Conservation (phyloP, 2,113 vertebrate species). For the Lutjanus erythropterus region DNA sequence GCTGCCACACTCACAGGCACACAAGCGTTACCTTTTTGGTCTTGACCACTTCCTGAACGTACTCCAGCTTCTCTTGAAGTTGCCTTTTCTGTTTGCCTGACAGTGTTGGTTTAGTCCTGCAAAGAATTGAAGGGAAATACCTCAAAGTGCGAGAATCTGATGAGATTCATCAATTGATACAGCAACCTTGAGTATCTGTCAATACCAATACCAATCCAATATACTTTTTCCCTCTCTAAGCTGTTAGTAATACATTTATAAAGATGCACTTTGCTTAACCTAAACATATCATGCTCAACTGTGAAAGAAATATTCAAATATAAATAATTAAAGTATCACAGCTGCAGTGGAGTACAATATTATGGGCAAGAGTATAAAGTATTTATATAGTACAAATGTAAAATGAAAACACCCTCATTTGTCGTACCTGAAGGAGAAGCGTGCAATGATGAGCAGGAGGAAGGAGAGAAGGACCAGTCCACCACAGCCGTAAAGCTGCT, state of each 20-base stretch:
- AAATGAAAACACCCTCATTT: too few species aligned
- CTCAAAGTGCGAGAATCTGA: neutral
- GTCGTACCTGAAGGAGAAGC: conserved; percentile 83
- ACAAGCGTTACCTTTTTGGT: conserved; percentile 83
- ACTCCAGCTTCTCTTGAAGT: conserved; percentile 85
- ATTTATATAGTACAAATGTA: too few species aligned
- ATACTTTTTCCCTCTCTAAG: too few species aligned
- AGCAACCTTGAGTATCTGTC: too few species aligned
- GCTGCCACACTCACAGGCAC: neutral
- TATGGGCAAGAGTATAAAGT: too few species aligned
- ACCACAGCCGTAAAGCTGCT: conserved; percentile 78
- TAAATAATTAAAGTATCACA: too few species aligned
- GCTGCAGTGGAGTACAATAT: too few species aligned
- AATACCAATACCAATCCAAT: too few species aligned
- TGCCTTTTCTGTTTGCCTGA: conserved; percentile 86
- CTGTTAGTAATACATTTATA: too few species aligned
- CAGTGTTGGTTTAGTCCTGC: conserved; percentile 83
- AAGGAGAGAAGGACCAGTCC: conserved; percentile 83
- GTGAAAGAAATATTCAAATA: too few species aligned
- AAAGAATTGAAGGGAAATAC: conserved; percentile 12
- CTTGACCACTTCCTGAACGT: conserved; percentile 85
- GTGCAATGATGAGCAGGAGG: conserved; percentile 83
- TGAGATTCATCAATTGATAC: neutral
- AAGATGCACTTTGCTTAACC: too few species aligned
- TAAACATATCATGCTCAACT: too few species aligned